A percentile compares a stretch with the other conserved stretches of the same genome.
Conservation (phyloP, 2,888 invertebrate genomes). For the Leptogaster cylindrica region DNA sequence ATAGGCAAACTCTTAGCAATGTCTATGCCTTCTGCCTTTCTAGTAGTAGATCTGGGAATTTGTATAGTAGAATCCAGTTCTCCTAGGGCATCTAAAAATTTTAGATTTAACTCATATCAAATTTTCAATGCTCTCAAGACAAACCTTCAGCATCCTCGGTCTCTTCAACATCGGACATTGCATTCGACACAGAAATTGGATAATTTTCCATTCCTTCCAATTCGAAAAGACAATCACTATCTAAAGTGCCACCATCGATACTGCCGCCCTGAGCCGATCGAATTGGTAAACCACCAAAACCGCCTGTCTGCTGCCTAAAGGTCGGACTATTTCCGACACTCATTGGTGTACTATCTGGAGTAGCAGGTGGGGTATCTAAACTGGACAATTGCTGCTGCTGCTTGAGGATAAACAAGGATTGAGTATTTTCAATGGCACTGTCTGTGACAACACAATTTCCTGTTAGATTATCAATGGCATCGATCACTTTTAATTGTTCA, state of each 20-base stretch:
- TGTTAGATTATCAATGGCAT: constrained; percentile 51
- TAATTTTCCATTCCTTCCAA: constrained; percentile 68
- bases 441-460: constrained; percentile 11
- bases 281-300: constrained; percentile 33
- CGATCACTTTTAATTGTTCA: constrained; percentile 52
- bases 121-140: constrained; percentile 49
- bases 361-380: constrained; percentile 62
- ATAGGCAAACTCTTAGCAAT: constrained; percentile 82
- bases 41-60: constrained; percentile 51
- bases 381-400: constrained; percentile 54
- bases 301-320: constrained; percentile 55
- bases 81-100: constrained; percentile 56
- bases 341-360: constrained; percentile 62
- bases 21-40: constrained; percentile 48
- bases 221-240: constrained; percentile 77
- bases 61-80: constrained; percentile 57
- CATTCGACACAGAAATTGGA: constrained; percentile 34
- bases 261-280: constrained; percentile 27
- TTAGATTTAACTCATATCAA: constrained; percentile 21
- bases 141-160: constrained; percentile 80
- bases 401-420: constrained; percentile 38
- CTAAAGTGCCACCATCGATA: constrained; percentile 56
- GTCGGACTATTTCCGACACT: constrained; percentile 62
- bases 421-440: constrained; percentile 39
- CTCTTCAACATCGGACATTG: constrained; percentile 69